Evolutionary conservation across 2,113 vertebrate genomes (phyloP).

Genomic region (Planiliza haematocheilus): DNA sequence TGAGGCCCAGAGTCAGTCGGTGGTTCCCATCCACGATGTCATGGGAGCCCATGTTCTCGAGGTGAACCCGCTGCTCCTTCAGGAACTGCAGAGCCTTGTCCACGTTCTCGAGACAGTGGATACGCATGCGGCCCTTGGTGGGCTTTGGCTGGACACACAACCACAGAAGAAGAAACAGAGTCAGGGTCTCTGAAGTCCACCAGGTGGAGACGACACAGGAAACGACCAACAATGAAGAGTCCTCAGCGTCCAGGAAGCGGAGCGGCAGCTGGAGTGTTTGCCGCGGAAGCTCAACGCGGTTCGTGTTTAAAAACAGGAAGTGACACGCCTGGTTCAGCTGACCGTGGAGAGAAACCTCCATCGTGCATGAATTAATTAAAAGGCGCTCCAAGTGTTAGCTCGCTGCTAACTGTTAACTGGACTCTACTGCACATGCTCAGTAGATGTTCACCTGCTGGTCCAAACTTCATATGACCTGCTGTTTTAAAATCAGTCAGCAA

Average conservation of each 20-base stretch:
- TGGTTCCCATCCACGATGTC: conserved; percentile 99
- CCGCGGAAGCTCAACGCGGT: too few species aligned
- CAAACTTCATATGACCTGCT: too few species aligned
- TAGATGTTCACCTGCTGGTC: too few species aligned
- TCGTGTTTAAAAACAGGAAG: conserved; percentile 56
- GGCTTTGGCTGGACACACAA: conserved; percentile 88
- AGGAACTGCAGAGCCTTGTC: conserved; percentile 98
- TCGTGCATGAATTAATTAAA: too few species aligned
- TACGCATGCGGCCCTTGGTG: conserved; percentile 96
- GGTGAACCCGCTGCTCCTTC: conserved; percentile 96
- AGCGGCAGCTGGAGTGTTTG: too few species aligned
- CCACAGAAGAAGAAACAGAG: not conserved
- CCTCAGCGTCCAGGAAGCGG: too few species aligned
- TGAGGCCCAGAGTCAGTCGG: conserved; percentile 93
- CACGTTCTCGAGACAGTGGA: conserved; percentile 98
- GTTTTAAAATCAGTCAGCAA: too few species aligned
- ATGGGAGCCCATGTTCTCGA: conserved; percentile 98
- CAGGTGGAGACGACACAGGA: not conserved
- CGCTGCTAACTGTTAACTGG: too few species aligned
- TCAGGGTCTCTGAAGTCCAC: not conserved
- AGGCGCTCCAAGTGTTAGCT: too few species aligned
- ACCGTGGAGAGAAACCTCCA: not conserved
- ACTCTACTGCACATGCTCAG: too few species aligned
- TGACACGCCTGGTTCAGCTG: conserved; percentile 29
- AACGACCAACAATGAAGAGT: too few species aligned